Percentiles rank a stretch among this genome's conserved stretches.
Conservation (phyloP, 2,888 invertebrate species). For the Atherix ibis region DNA sequence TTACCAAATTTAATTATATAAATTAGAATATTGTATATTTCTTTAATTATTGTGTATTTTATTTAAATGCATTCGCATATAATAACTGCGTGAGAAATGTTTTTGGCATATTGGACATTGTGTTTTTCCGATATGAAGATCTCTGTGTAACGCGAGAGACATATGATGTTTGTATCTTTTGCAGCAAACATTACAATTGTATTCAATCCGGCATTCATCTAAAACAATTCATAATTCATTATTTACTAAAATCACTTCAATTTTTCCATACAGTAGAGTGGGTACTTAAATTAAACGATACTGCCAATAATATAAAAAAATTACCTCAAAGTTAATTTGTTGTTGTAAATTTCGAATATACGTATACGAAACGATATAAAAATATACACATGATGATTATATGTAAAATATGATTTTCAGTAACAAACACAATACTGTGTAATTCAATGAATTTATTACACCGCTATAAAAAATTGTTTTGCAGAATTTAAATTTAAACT, state of each 20-base stretch:
- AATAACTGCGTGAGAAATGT: conserved; percentile 44
- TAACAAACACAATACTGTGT: neutral
- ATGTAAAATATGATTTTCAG: neutral
- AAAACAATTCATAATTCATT: conserved; percentile 3
- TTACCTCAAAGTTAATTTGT: no score
- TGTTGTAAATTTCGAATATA: no score
- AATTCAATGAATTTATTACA: no score
- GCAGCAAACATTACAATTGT: conserved; percentile 44
- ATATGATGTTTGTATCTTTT: conserved; percentile 48
- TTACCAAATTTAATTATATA: no score
- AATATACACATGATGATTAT: neutral
- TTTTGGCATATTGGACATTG: conserved; percentile 45
- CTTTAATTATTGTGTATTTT: conserved; percentile 45
- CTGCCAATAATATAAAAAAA: neutral
- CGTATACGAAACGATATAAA: neutral
- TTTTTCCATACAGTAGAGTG: neutral
- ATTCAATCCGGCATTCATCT: conserved; percentile 31
- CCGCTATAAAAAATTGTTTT: no score
- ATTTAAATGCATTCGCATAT: conserved; percentile 43
- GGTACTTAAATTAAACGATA: neutral
- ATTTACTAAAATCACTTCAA: neutral
- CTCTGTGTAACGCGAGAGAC: conserved; percentile 44
- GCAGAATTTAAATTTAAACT: no score
- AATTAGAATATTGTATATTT: no score
- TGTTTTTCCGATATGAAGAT: conserved; percentile 45